Base-by-base conservation (phyloP, 2,888 invertebrate species). In the Onthophagus sagittarius region DNA sequence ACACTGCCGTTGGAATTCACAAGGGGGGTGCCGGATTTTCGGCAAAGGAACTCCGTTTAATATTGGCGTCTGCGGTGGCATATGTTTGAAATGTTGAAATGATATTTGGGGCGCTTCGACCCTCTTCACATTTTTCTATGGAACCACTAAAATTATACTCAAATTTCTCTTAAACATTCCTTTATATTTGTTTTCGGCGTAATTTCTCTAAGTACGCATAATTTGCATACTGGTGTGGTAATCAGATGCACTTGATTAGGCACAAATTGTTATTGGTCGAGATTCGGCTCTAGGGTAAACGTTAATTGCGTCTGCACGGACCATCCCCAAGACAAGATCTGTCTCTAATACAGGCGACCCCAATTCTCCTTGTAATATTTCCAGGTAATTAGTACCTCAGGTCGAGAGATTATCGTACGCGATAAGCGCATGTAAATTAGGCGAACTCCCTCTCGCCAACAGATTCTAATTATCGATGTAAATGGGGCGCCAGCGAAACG, bases 321-420 rank as follows among this genome's bases (percentile, higher is more conserved):
- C 15, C 73, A 33, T 9, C 11, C 7, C 70, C 73, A 71, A 69
- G 73, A 73, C 67, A 73, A 65, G 71, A 73, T 71, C 65, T 73
- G 71, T 62, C n/a, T 62, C 63, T 69, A 73, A 71, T 73, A 67
- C 23, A n/a, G 31, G 31, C 15, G 67, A 32, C 67, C 15, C 67
- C 64, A 64, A 23, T 67, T 67, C 67, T 23, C 23, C 67, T 67
- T 31, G 67, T 67, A 64, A 32, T 67, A 67, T 67, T 67, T 67
- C 67, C 71, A 15, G 62, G 62, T 67, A 73, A 71, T 71, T 73
- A 62, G 32, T 67, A 69, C 71, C 65, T 69, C 67, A 65, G 69
- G 39, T 53, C 64, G 39, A 32, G 23, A 23, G 32, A 65, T 65
- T 70, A 53, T 53, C 39, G 39, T 7, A 70, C 53, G 64, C 39